Percentiles rank a stretch among this genome's conserved stretches.
These are phyloP conservation scores for Actinia tenebrosa DNA, from an alignment of 64 coral and sea anemone genomes.

Conservation along the genomic window DNA sequence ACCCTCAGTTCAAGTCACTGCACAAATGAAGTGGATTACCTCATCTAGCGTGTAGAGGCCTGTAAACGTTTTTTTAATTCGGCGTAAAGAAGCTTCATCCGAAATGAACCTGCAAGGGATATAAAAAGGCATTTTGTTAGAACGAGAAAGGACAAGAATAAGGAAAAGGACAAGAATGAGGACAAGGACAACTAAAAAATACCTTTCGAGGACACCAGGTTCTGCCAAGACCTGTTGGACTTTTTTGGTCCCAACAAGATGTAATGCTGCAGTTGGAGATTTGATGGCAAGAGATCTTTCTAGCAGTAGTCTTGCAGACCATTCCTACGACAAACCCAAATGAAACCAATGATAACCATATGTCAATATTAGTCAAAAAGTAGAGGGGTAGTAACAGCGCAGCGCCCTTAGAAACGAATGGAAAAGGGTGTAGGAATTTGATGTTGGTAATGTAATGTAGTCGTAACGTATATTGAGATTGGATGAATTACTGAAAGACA, in stretches of 20 bases:
- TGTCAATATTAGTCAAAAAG: too few relatives aligned
- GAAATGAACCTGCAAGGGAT: slow-evolving; percentile 59
- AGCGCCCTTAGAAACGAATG: too few relatives aligned
- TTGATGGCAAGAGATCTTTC: slow-evolving; percentile 92
- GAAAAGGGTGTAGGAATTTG: too few relatives aligned
- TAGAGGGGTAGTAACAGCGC: too few relatives aligned
- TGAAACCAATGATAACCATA: not conserved
- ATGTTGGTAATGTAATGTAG: too few relatives aligned
- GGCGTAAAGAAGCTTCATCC: slow-evolving; percentile 48
- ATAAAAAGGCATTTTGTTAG: not conserved
- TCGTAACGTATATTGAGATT: too few relatives aligned
- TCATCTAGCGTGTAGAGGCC: slow-evolving; percentile 84
- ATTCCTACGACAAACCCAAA: slow-evolving; percentile 47
- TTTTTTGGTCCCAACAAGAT: slow-evolving; percentile 93
- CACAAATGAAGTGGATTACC: slow-evolving; percentile 15
- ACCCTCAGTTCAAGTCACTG: too few relatives aligned
- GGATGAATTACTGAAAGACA: too few relatives aligned
- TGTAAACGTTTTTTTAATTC: slow-evolving; percentile 76
- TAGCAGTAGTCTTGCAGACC: slow-evolving; percentile 57
- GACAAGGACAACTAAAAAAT: not conserved
- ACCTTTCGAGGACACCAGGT: slow-evolving; percentile 87
- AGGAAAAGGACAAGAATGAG: not conserved
- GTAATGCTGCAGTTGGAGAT: slow-evolving; percentile 67
- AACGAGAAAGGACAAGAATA: not conserved
- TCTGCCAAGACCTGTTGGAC: slow-evolving; percentile 84